Percentiles rank a stretch among this genome's conserved stretches.
Conservation (phyloP, 2,113 vertebrate species). For the Pseudorectes ferrugineus region DNA sequence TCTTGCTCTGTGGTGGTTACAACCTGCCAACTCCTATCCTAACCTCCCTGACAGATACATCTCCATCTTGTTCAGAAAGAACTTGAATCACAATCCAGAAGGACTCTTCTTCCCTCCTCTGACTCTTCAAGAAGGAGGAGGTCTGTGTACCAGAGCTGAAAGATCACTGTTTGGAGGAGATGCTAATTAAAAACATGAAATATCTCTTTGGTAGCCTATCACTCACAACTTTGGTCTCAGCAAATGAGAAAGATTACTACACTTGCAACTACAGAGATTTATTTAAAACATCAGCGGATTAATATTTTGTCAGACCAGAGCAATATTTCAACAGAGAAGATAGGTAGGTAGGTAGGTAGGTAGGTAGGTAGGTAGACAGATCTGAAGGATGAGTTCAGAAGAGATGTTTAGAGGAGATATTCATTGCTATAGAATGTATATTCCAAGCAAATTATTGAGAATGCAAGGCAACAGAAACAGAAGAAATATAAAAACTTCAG, state of each 20-base stretch:
- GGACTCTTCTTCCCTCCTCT: background rate
- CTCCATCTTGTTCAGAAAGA: background rate
- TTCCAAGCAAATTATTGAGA: background rate
- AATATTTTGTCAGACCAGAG: background rate
- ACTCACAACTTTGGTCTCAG: background rate
- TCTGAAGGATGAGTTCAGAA: background rate
- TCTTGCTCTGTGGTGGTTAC: background rate
- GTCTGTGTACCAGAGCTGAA: background rate
- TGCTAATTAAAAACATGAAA: background rate
- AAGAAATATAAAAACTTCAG: background rate
- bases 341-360: background rate
- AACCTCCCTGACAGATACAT: background rate
- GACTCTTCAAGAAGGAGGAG: background rate
- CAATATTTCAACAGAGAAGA: background rate
- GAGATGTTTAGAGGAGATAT: background rate
- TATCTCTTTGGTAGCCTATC: background rate
- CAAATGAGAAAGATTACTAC: background rate
- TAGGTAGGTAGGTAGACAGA: no score
- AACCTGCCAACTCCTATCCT: background rate
- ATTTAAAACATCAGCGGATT: background rate
- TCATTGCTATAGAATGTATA: background rate
- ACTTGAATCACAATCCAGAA: background rate
- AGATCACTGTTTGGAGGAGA: background rate
- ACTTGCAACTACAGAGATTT: background rate
- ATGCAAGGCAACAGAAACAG: background rate